Conservation (phyloP, 2,113 vertebrate species). For the Tachysurus vachellii region DNA sequence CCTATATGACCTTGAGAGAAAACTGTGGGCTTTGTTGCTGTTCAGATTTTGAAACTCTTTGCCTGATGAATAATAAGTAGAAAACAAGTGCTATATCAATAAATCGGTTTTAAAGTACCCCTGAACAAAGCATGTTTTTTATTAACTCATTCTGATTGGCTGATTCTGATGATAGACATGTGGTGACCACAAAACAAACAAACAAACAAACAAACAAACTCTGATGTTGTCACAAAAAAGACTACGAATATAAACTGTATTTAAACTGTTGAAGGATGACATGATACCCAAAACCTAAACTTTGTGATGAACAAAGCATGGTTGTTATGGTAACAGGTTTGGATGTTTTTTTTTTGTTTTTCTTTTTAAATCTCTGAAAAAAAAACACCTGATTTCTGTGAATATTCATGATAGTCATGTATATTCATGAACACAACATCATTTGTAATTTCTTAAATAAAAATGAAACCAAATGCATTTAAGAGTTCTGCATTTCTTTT, state of each 20-base stretch:
- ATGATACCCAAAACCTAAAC: neutral
- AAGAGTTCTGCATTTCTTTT: neutral
- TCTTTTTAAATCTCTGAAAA: no score
- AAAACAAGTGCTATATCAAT: neutral
- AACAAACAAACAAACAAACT: no score
- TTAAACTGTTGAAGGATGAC: neutral
- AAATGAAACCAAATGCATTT: neutral
- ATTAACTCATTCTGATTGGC: neutral
- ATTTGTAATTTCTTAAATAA: neutral
- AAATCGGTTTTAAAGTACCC: neutral
- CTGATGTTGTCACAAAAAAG: neutral
- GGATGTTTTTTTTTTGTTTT: neutral
- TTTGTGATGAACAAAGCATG: neutral
- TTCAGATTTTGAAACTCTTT: conserved; percentile 11
- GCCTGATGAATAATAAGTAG: conserved; percentile 5
- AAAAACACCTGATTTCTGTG: no score
- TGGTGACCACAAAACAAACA: neutral
- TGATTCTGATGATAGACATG: neutral
- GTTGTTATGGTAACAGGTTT: neutral
- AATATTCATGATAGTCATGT: neutral
- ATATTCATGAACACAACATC: neutral
- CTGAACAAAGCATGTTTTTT: neutral
- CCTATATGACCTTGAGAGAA: neutral
- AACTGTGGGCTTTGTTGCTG: conserved; percentile 7
- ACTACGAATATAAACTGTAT: neutral